These are phyloP conservation scores for Seira sanloemensis DNA, from an alignment of 2,888 invertebrate species.

Conservation along the genomic window DNA sequence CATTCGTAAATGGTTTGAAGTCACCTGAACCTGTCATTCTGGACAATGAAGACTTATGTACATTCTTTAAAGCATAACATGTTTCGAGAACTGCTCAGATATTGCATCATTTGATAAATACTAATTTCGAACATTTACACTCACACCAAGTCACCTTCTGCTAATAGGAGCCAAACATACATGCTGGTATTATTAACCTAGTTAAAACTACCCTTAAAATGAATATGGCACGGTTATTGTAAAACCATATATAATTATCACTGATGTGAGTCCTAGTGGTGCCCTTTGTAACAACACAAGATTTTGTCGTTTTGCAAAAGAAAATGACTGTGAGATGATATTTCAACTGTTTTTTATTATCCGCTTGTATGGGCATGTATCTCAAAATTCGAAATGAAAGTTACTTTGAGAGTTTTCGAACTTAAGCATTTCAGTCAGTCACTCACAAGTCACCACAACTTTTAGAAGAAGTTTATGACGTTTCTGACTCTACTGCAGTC, in stretches of 20 bases:
- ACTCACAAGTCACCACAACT: neutral
- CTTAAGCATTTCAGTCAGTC: neutral
- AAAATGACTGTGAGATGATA: neutral
- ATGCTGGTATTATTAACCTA: too few species aligned
- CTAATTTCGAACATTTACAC: too few species aligned
- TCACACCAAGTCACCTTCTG: too few species aligned
- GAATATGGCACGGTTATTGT: neutral
- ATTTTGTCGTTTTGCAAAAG: neutral
- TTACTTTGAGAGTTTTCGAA: neutral
- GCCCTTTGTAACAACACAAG: neutral
- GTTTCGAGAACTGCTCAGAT: too few species aligned
- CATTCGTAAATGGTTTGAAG: constrained; percentile 59
- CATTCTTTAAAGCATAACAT: constrained; percentile 34
- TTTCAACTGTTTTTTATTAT: neutral
- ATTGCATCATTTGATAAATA: too few species aligned
- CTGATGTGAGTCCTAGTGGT: neutral
- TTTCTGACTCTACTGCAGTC: neutral
- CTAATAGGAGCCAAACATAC: too few species aligned
- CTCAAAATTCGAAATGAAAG: neutral
- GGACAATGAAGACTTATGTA: constrained; percentile 61
- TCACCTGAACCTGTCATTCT: constrained; percentile 65
- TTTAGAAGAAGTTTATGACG: neutral
- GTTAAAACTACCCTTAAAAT: neutral
- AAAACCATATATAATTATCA: neutral
- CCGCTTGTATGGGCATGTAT: neutral